These are phyloP conservation scores for Zaprionus ornatus DNA, from an alignment of 1,140 invertebrate genomes.

Conservation along the genomic window DNA sequence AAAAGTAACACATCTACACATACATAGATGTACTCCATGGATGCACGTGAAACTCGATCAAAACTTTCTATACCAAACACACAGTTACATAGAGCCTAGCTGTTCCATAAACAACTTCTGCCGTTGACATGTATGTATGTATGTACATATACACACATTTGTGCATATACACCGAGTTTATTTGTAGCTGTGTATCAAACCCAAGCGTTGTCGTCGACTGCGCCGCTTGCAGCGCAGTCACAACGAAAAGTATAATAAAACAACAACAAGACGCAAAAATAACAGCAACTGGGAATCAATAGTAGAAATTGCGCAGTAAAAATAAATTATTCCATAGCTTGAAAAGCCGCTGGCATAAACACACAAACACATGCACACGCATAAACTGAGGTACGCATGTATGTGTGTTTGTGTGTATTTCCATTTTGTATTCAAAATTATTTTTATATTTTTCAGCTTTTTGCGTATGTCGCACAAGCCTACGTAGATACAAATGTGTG, in stretches of 20 bases:
- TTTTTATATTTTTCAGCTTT: slow-evolving; percentile 62
- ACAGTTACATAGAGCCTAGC: not conserved
- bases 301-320: slow-evolving; percentile 77
- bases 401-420: slow-evolving; percentile 23
- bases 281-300: slow-evolving; percentile 57
- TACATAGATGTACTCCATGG: not conserved
- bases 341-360: slow-evolving; percentile 55
- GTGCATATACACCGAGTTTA: not conserved
- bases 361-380: slow-evolving; percentile 21
- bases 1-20: not conserved
- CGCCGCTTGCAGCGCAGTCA: slow-evolving; percentile 18
- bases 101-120: slow-evolving; percentile 6
- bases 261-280: slow-evolving; percentile 27
- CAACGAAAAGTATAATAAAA: slow-evolving; percentile 39
- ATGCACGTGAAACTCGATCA: slow-evolving; percentile 2
- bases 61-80: slow-evolving; percentile 6
- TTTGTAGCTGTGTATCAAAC: slow-evolving; percentile 34
- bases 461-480: slow-evolving; percentile 47
- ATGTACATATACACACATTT: no score
- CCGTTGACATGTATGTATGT: not conserved
- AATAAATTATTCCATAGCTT: slow-evolving; percentile 70
- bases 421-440: slow-evolving; percentile 48
- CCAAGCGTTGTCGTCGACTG: slow-evolving; percentile 27
- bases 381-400: slow-evolving; percentile 10
- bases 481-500: slow-evolving; percentile 25